These are phyloP conservation scores for Rhabditophanes sp. DNA, from an alignment of 2,888 invertebrate genomes.

Conservation along the genomic window DNA sequence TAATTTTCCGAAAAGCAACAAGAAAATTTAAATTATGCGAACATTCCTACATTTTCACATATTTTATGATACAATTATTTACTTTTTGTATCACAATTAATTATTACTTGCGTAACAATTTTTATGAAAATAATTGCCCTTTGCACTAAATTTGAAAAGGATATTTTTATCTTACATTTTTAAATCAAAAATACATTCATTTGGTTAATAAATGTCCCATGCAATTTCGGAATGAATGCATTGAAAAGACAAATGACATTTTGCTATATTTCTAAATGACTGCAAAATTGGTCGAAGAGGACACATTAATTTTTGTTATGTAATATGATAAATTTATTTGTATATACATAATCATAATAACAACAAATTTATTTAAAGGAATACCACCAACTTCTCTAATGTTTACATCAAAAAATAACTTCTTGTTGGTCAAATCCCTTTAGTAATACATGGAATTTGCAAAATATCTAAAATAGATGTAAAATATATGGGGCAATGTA, in stretches of 20 bases:
- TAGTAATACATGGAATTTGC: no score
- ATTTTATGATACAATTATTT: not conserved
- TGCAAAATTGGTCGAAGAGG: no score
- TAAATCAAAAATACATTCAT: no score
- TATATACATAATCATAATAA: not conserved
- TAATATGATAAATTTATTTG: not conserved
- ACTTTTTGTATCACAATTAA: not conserved
- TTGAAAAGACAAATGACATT: no score
- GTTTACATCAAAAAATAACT: not conserved
- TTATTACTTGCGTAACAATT: not conserved
- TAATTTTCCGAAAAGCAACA: conserved; percentile 1
- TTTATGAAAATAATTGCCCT: conserved; percentile 1
- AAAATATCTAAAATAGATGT: conserved; percentile 1
- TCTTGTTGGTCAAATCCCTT: not conserved
- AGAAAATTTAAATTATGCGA: not conserved
- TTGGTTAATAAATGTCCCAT: no score
- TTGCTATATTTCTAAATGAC: no score
- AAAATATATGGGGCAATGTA: conserved; percentile 1
- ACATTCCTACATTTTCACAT: not conserved
- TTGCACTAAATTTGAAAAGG: conserved; percentile 1
- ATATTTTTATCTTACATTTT: conserved; percentile 1
- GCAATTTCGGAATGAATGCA: no score
- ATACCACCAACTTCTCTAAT: not conserved
- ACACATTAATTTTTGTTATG: no score
- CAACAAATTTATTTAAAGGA: not conserved